Conservation (phyloP, 2,113 vertebrate genomes). For the Gallinago media region DNA sequence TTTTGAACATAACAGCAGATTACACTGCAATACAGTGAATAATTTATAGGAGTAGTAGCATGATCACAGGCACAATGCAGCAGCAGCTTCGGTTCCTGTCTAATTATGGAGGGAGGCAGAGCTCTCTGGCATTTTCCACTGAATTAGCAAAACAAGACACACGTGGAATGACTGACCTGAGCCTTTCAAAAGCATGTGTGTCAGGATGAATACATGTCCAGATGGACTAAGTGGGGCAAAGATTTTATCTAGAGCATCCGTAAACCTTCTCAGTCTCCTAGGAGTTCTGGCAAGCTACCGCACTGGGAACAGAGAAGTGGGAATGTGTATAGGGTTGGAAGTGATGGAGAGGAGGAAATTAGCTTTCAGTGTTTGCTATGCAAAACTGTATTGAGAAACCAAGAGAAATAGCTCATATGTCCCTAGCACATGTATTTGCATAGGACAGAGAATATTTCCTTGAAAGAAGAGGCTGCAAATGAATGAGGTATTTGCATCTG, state of each 20-base stretch:
- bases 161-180: neutral
- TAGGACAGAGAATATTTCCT: neutral
- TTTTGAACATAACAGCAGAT: conserved; percentile 73
- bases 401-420: neutral
- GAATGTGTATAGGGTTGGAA: neutral
- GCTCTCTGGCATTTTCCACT: conserved; percentile 71
- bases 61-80: conserved; percentile 41
- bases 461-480: conserved; percentile 21
- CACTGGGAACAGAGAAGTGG: neutral
- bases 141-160: conserved; percentile 73
- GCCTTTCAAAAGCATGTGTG: conserved; percentile 39
- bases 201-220: conserved; percentile 3
- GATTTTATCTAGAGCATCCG: conserved; percentile 23
- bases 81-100: conserved; percentile 49
- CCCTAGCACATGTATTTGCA: neutral
- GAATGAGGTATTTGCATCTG: conserved; percentile 33
- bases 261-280: neutral
- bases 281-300: neutral
- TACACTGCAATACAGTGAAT: conserved; percentile 67
- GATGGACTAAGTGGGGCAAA: conserved; percentile 33
- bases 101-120: conserved; percentile 58
- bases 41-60: conserved; percentile 72
- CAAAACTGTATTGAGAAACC: conserved; percentile 3
- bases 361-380: conserved; percentile 23
- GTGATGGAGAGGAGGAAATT: neutral